phyloP scores from a whole-genome alignment of 2,113 vertebrate species.

The Lepisosteus oculatus region DNA sequence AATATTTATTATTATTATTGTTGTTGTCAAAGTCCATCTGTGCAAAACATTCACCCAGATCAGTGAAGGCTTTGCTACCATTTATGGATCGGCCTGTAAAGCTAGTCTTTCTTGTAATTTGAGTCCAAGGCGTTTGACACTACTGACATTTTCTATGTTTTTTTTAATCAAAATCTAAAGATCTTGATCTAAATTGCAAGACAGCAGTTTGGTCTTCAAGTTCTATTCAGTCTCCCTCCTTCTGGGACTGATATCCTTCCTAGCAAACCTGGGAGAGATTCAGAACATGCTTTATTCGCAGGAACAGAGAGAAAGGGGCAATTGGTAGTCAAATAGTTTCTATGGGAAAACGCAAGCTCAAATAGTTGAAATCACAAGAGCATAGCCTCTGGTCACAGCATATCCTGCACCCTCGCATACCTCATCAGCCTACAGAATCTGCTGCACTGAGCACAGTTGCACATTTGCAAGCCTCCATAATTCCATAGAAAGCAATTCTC shows the following conservation, averaged over 20 bases:
- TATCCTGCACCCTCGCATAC: slow-evolving; percentile 50
- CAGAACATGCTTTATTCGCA: neutral
- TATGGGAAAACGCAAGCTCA: slow-evolving; percentile 64
- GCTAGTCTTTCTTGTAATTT: no score
- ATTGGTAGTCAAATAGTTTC: slow-evolving; percentile 44
- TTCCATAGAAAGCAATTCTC: neutral
- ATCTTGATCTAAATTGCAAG: no score
- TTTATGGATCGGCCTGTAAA: no score
- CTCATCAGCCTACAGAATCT: slow-evolving; percentile 32
- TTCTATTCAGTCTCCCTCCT: no score
- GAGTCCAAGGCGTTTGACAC: no score
- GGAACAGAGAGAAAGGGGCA: neutral
- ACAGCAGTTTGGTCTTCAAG: no score
- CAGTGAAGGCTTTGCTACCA: no score
- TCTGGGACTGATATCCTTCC: neutral
- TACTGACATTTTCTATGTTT: no score
- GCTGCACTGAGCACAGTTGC: slow-evolving; percentile 19
- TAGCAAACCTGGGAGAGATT: neutral
- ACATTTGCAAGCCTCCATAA: neutral
- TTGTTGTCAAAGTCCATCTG: no score
- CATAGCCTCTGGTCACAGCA: slow-evolving; percentile 45
- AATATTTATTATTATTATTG: no score
- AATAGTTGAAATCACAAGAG: slow-evolving; percentile 54
- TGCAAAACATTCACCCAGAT: no score
- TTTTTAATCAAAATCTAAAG: no score